Percentiles rank a stretch among this genome's conserved stretches.
phyloP scores from a whole-genome alignment of 2,113 vertebrate species.

The Channa argus region DNA sequence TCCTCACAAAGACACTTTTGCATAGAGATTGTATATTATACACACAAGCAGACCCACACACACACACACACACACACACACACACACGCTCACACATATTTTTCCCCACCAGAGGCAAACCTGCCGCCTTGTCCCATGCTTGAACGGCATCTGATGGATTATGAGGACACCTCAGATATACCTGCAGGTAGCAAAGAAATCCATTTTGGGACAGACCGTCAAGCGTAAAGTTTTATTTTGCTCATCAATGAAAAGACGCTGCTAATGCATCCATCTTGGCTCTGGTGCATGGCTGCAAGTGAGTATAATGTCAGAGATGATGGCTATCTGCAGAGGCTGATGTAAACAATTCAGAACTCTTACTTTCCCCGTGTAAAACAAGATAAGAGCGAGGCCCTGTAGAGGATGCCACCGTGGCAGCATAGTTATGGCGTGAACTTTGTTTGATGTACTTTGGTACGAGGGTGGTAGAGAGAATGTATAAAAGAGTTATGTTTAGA shows the following conservation, averaged over 20 bases:
- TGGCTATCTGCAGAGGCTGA: constrained; percentile 51
- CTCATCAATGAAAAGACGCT: constrained; percentile 58
- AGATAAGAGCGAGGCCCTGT: constrained; percentile 31
- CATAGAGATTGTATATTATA: constrained; percentile 1
- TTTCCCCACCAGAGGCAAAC: constrained; percentile 54
- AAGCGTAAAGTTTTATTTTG: constrained; percentile 66
- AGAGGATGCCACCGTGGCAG: constrained; percentile 7
- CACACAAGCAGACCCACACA: constrained; percentile 16
- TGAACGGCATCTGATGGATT: constrained; percentile 63
- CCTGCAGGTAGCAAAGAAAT: constrained; percentile 70
- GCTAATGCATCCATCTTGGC: constrained; percentile 54
- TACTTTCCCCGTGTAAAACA: constrained; percentile 21
- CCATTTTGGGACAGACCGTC: constrained; percentile 57
- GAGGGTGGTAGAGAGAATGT: constrained; percentile 5
- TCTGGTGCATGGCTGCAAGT: constrained; percentile 34
- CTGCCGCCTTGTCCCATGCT: constrained; percentile 53
- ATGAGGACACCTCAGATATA: constrained; percentile 38
- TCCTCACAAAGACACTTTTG: not conserved
- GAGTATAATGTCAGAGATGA: constrained; percentile 33
- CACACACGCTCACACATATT: constrained; percentile 25
- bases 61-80: constrained; percentile 20
- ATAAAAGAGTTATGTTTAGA: constrained; percentile 27
- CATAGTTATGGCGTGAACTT: not conserved
- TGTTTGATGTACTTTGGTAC: constrained; percentile 22
- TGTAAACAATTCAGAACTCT: constrained; percentile 44